Evolutionary conservation across 2,113 vertebrate genomes (phyloP).

Genomic region (Caretta caretta): DNA sequence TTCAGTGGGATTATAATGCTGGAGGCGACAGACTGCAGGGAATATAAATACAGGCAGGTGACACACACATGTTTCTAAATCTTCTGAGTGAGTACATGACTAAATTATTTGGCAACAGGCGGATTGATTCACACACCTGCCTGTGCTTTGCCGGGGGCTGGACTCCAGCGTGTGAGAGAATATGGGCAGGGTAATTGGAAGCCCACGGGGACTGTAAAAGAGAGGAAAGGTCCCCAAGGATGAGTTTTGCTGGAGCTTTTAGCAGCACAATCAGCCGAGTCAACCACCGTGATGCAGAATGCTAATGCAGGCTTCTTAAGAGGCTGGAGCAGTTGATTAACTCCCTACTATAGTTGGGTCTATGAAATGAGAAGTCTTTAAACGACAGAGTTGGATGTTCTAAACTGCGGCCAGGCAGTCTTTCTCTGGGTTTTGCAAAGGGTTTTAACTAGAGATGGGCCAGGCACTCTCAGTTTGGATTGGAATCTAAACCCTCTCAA

Average conservation of each 20-base stretch:
- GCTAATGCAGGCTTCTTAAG: conserved; percentile 10
- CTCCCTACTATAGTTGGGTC: not conserved
- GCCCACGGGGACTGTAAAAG: conserved; percentile 29
- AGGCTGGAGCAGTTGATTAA: conserved; percentile 33
- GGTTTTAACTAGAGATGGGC: conserved; percentile 2
- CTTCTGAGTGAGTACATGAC: conserved; percentile 41
- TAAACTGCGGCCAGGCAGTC: not conserved
- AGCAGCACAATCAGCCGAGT: conserved; percentile 5
- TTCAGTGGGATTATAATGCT: conserved; percentile 3
- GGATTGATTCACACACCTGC: conserved; percentile 33
- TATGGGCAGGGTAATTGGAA: conserved; percentile 28
- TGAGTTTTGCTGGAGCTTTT: conserved; percentile 36
- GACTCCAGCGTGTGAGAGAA: conserved; percentile 6
- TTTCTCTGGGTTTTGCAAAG: not conserved
- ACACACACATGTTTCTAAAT: not conserved
- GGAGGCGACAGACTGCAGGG: not conserved
- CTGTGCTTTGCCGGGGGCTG: conserved; percentile 13
- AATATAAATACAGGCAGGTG: conserved; percentile 30
- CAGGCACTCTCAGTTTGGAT: not conserved
- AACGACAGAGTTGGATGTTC: conserved; percentile 29
- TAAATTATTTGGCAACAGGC: conserved; percentile 20
- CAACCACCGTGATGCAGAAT: conserved; percentile 42
- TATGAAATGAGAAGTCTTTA: conserved; percentile 31
- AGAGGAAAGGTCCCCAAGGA: conserved; percentile 24
- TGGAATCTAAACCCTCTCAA: not conserved